A percentile compares a stretch with the other conserved stretches of the same genome.
Conservation (phyloP, 2,797 vertebrate genomes). For the Pseudomugil gertrudae region DNA sequence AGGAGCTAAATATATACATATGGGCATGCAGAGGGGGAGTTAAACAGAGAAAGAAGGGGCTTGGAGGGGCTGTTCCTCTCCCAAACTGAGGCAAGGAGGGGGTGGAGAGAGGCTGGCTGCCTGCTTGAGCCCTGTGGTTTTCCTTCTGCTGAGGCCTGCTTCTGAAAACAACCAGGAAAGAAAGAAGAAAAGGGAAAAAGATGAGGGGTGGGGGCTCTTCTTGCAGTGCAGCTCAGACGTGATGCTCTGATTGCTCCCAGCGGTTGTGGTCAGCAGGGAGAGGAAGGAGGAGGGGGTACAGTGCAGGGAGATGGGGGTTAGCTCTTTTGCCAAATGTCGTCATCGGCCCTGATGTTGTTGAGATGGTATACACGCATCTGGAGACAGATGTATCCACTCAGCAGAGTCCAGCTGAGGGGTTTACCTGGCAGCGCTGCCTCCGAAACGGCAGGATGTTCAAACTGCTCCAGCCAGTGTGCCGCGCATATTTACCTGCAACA, state of each 20-base stretch:
- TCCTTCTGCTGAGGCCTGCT: slow-evolving; percentile 58
- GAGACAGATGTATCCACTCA: slow-evolving; percentile 32
- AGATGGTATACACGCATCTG: slow-evolving; percentile 23
- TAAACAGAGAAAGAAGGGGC: slow-evolving; percentile 25
- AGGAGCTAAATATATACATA: slow-evolving; percentile 76
- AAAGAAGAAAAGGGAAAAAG: slow-evolving; percentile 51
- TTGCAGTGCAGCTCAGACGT: slow-evolving; percentile 72
- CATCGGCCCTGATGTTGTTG: slow-evolving; percentile 51
- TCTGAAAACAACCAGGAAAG: slow-evolving; percentile 65
- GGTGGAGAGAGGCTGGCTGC: slow-evolving; percentile 41
- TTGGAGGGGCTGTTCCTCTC: slow-evolving; percentile 38
- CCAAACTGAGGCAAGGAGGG: slow-evolving; percentile 29
- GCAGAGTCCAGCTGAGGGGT: slow-evolving; percentile 25
- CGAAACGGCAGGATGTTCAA: slow-evolving; percentile 13
- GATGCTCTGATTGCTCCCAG: slow-evolving; percentile 78
- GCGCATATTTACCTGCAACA: slow-evolving; percentile 22
- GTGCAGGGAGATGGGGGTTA: slow-evolving; percentile 39
- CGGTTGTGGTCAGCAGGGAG: slow-evolving; percentile 70
- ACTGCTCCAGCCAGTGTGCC: background rate
- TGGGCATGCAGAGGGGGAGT: slow-evolving; percentile 39
- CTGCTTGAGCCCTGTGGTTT: slow-evolving; percentile 72
- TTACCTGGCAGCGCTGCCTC: slow-evolving; percentile 27
- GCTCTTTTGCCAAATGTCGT: slow-evolving; percentile 75
- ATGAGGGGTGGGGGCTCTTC: slow-evolving; percentile 42
- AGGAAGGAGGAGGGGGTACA: slow-evolving; percentile 31